Conservation (phyloP, 1,140 invertebrate species). For the Diorhabda sublineata region DNA sequence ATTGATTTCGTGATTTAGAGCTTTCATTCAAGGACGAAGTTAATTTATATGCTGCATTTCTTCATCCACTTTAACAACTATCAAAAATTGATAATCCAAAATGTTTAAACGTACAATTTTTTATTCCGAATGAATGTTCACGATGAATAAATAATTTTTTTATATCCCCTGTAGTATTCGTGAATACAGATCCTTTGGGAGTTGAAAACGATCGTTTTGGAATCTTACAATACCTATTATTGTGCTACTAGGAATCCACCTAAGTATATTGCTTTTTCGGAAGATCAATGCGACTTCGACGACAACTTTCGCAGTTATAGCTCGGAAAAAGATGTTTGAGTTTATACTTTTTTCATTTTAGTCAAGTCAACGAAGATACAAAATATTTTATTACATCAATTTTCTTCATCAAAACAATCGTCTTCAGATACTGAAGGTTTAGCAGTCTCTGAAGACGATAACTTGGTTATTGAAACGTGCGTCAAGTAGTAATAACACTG, state of each 20-base stretch:
- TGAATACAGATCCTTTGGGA: constrained; percentile 13
- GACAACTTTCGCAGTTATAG: constrained; percentile 19
- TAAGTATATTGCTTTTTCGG: constrained; percentile 39
- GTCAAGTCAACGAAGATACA: too few relatives aligned
- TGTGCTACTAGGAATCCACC: constrained; percentile 28
- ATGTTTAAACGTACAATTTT: background rate
- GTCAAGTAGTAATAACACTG: too few relatives aligned
- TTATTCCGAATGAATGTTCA: background rate
- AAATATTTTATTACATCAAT: too few relatives aligned
- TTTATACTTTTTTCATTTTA: background rate
- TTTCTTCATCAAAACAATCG: too few relatives aligned
- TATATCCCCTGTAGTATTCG: constrained; percentile 5
- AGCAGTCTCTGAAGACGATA: too few relatives aligned
- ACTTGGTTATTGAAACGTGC: too few relatives aligned
- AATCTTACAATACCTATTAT: constrained; percentile 39
- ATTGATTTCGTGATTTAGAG: too few relatives aligned
- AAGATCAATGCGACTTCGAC: constrained; percentile 36
- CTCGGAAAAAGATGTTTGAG: background rate
- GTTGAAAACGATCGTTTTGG: constrained; percentile 25
- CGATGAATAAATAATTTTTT: background rate
- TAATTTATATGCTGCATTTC: too few relatives aligned
- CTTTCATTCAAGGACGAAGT: too few relatives aligned
- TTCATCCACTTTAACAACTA: too few relatives aligned
- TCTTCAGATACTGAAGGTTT: too few relatives aligned
- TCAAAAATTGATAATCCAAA: too few relatives aligned